Evolutionary conservation across 2,113 vertebrate genomes (phyloP).

Genomic region (Gobiocypris rarus): DNA sequence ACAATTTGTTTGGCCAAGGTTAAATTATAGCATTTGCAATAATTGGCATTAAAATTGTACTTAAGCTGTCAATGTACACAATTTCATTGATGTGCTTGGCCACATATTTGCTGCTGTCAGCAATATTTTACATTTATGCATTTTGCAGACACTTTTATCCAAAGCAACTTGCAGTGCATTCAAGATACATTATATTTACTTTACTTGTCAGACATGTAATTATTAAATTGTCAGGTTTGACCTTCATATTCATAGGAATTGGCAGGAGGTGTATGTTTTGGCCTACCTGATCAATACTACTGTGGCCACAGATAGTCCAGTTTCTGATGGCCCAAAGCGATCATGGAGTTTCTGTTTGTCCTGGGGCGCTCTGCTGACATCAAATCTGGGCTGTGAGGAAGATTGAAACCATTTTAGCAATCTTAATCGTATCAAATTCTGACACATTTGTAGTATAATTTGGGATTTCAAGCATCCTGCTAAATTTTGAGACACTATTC

Average conservation of each 20-base stretch:
- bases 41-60: background rate
- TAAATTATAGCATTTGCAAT: conserved; percentile 1
- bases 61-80: background rate
- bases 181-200: background rate
- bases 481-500: background rate
- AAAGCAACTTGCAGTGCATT: background rate
- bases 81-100: background rate
- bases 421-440: background rate
- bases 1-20: too few species aligned
- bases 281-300: conserved; percentile 60
- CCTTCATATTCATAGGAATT: background rate
- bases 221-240: background rate
- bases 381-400: conserved; percentile 77
- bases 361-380: conserved; percentile 66
- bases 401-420: background rate
- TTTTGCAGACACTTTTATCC: background rate
- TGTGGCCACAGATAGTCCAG: conserved; percentile 76
- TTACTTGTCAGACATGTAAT: background rate
- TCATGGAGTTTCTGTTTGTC: conserved; percentile 85
- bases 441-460: background rate
- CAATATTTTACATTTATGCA: background rate
- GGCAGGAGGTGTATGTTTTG: background rate
- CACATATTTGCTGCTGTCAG: background rate
- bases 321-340: conserved; percentile 75
- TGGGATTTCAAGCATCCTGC: background rate